Conservation (phyloP, 2,113 vertebrate genomes). For the Lophius piscatorius region DNA sequence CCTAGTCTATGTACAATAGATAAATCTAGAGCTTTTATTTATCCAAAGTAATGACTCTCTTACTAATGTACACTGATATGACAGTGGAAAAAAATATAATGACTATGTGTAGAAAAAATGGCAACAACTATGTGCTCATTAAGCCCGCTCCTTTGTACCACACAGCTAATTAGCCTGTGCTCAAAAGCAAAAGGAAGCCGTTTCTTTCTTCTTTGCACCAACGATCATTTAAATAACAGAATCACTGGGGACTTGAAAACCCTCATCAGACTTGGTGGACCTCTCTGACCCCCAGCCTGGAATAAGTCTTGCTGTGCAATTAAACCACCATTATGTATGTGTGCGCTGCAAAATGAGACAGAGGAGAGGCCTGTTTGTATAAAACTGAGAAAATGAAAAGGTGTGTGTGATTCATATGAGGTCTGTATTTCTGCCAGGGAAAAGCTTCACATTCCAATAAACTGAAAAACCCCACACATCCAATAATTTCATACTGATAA, state of each 20-base stretch:
- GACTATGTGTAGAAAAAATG: neutral
- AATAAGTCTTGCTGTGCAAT: conserved; percentile 34
- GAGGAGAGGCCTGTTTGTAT: neutral
- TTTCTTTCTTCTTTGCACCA: neutral
- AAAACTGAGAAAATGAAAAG: conserved; percentile 4
- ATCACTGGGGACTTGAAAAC: conserved; percentile 22
- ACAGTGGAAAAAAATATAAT: neutral
- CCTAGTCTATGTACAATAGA: too few species aligned
- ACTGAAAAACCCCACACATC: conserved; percentile 7
- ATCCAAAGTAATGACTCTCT: neutral
- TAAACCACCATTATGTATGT: conserved; percentile 4
- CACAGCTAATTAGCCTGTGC: conserved; percentile 37
- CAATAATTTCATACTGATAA: conserved; percentile 28
- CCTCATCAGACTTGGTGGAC: conserved; percentile 7
- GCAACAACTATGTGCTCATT: conserved; percentile 10
- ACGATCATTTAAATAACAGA: conserved; percentile 32
- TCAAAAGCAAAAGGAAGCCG: too few species aligned
- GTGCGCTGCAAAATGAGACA: neutral
- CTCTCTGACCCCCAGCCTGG: conserved; percentile 35
- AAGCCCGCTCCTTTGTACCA: conserved; percentile 7
- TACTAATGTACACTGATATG: neutral
- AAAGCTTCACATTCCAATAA: neutral
- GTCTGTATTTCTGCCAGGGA: conserved; percentile 4
- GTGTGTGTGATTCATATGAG: neutral
- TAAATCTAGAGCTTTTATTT: too few species aligned